A percentile compares a stretch with the other conserved stretches of the same genome.
These are phyloP conservation scores for Dasyurus viverrinus DNA, from an alignment of 2,113 vertebrate species.

Conservation along the genomic window DNA sequence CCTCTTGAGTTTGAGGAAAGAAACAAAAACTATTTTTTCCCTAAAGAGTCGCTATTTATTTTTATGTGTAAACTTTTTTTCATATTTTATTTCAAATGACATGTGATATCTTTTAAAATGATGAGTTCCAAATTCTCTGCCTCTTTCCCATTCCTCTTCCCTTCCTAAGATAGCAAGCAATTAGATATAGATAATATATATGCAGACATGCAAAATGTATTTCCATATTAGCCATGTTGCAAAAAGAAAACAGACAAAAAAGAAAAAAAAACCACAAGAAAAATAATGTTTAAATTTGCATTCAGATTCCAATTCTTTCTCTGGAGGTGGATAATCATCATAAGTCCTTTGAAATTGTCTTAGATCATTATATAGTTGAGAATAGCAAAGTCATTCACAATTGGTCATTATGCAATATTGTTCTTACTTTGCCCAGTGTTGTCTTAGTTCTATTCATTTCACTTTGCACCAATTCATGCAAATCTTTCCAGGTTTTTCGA, in stretches of 20 bases:
- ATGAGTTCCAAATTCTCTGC: background rate
- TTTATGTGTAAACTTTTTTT: too few species aligned
- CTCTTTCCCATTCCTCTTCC: too few species aligned
- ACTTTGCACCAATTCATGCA: background rate
- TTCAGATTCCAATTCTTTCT: background rate
- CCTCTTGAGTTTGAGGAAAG: background rate
- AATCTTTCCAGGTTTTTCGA: background rate
- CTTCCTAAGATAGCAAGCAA: background rate
- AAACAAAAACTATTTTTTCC: background rate
- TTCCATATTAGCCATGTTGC: background rate
- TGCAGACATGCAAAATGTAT: background rate
- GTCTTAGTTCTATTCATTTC: background rate
- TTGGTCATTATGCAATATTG: background rate
- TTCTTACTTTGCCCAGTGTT: background rate
- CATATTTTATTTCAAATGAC: background rate
- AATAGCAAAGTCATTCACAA: background rate
- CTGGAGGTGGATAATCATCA: background rate
- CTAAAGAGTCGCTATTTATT: conserved; percentile 26
- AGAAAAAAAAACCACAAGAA: too few species aligned
- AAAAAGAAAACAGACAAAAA: background rate
- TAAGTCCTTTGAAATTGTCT: background rate
- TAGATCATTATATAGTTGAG: background rate
- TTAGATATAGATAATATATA: background rate
- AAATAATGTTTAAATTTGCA: background rate
- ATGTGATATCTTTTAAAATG: background rate